Conservation (phyloP, 2,888 invertebrate genomes). For the Pelosia muscerda region DNA sequence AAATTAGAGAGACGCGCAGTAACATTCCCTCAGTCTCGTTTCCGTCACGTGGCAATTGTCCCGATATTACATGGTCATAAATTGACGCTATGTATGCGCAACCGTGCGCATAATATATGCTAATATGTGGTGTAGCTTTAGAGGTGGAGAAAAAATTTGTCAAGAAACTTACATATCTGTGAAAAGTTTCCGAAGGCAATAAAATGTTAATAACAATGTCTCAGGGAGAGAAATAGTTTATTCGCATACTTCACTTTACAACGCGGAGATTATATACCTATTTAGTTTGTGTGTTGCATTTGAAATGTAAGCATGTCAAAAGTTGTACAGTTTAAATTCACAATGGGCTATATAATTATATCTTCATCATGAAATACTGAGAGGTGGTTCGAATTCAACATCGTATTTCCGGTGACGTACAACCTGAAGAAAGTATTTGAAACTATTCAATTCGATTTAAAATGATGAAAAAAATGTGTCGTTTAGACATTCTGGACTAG, state of each 20-base stretch:
- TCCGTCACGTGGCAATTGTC: conserved; percentile 75
- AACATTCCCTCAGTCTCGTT: conserved; percentile 72
- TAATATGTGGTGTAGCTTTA: conserved; percentile 64
- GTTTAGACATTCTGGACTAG: too few species aligned
- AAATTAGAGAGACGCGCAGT: conserved; percentile 71
- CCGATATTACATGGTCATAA: conserved; percentile 80
- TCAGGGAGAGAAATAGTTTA: not conserved
- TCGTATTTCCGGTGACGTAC: too few species aligned
- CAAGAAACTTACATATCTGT: conserved; percentile 56
- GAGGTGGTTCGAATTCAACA: too few species aligned
- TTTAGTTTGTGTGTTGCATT: not conserved
- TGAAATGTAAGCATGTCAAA: not conserved
- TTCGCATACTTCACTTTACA: not conserved
- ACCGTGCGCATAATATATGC: conserved; percentile 60
- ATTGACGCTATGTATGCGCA: conserved; percentile 63
- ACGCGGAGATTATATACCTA: too few species aligned
- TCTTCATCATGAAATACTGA: too few species aligned
- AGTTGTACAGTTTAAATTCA: too few species aligned
- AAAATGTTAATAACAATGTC: not conserved
- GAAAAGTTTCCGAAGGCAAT: conserved; percentile 2
- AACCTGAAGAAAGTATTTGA: too few species aligned
- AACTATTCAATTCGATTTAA: too few species aligned
- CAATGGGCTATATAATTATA: too few species aligned
- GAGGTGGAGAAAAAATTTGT: conserved; percentile 64
- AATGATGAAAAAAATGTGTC: not conserved